These are phyloP conservation scores for Eospalax fontanierii DNA, from an alignment of 2,797 vertebrate species.

Conservation along the genomic window DNA sequence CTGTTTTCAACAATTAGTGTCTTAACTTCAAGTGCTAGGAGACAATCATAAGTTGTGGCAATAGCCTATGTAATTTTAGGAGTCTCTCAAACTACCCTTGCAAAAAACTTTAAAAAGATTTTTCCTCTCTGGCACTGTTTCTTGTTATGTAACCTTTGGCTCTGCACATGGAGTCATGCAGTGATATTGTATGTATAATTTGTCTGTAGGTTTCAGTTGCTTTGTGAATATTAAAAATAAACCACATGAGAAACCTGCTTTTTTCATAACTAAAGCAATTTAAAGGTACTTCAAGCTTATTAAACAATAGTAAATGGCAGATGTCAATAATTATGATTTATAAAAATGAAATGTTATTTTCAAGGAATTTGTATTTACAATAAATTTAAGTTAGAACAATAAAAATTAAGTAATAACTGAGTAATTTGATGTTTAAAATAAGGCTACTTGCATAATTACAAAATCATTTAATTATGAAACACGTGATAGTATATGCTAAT, in stretches of 20 bases:
- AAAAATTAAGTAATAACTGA: constrained; percentile 6
- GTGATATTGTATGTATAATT: no score
- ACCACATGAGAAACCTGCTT: background rate
- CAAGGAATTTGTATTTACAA: no score
- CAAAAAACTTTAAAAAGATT: no score
- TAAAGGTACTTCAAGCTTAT: background rate
- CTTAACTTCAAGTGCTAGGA: no score
- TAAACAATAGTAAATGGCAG: background rate
- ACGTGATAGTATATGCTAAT: background rate
- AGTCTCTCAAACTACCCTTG: no score
- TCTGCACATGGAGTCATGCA: no score
- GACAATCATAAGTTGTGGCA: no score
- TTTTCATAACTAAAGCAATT: background rate
- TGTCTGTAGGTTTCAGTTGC: no score
- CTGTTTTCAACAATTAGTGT: no score
- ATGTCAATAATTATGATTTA: background rate
- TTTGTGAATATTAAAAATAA: constrained; percentile 22
- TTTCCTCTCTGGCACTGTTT: no score
- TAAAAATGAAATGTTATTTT: constrained; percentile 4
- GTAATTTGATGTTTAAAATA: constrained; percentile 30
- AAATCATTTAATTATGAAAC: constrained; percentile 57
- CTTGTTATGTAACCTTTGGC: no score
- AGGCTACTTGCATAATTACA: constrained; percentile 61
- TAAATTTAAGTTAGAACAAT: constrained; percentile 33
- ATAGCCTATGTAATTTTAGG: no score